Evolutionary conservation across 2,888 invertebrate species (phyloP).

Genomic region (Anarsia innoxiella): DNA sequence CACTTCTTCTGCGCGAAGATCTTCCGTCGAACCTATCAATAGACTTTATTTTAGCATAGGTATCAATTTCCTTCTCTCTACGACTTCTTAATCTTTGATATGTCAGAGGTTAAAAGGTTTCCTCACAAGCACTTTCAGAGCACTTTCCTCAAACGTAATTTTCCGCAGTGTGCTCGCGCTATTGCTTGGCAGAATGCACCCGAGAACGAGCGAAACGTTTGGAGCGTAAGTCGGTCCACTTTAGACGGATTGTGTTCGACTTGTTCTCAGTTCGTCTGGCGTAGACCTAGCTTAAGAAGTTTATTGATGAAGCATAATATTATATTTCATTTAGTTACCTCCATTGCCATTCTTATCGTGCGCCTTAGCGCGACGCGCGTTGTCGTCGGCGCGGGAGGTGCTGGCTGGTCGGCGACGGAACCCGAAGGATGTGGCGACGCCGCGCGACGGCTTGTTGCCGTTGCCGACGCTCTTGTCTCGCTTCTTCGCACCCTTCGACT

Average conservation of each 20-base stretch:
- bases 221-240: no score
- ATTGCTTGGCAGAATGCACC: no score
- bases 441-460: slow-evolving; percentile 76
- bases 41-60: no score
- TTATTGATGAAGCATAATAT: no score
- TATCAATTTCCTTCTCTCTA: no score
- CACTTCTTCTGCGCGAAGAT: slow-evolving; percentile 58
- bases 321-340: slow-evolving; percentile 30
- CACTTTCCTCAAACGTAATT: no score
- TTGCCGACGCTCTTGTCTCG: slow-evolving; percentile 63
- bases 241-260: no score
- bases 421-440: slow-evolving; percentile 89
- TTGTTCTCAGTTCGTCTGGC: no score
- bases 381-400: slow-evolving; percentile 63
- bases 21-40: slow-evolving; percentile 62
- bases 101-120: background rate
- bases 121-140: no score
- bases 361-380: slow-evolving; percentile 54
- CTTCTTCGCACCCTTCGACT: slow-evolving; percentile 77
- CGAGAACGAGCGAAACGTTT: no score
- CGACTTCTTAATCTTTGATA: background rate
- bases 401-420: slow-evolving; percentile 81
- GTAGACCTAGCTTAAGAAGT: no score
- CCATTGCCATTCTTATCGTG: slow-evolving; percentile 69
- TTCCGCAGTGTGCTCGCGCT: no score